phyloP scores from a whole-genome alignment of 2,797 vertebrate species.

The Tragopan temminckii region DNA sequence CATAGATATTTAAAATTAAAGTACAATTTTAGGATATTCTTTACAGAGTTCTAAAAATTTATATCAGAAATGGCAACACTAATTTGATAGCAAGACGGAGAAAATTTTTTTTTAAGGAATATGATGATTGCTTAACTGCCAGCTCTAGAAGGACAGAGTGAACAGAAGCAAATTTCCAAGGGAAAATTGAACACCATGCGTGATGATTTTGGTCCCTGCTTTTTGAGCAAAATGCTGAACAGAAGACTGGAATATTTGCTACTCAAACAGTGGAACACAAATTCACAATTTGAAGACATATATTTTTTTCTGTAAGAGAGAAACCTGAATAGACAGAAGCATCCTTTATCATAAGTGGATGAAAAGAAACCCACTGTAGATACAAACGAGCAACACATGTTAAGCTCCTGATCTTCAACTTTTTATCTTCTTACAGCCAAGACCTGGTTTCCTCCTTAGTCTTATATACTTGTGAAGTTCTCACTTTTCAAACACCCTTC shows the following conservation, averaged over 20 bases:
- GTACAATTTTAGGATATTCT: slow-evolving; percentile 24
- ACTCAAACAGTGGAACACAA: background rate
- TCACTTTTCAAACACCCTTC: accelerated
- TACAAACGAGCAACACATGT: background rate
- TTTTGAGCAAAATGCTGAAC: background rate
- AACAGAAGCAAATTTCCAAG: background rate
- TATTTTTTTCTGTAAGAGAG: background rate
- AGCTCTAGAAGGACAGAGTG: background rate
- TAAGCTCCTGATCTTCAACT: background rate
- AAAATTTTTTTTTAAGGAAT: background rate
- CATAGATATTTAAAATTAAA: slow-evolving; percentile 43
- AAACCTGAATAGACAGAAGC: background rate
- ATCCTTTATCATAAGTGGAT: background rate
- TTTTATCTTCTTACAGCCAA: background rate
- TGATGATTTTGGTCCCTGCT: background rate
- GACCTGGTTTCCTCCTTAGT: background rate
- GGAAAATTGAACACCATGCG: background rate
- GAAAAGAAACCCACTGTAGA: background rate
- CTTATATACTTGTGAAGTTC: background rate
- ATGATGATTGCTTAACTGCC: background rate
- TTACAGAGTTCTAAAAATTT: slow-evolving; percentile 37
- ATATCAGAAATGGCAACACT: background rate
- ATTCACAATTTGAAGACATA: background rate
- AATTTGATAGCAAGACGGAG: background rate
- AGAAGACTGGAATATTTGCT: background rate